Evolutionary conservation across 2,113 vertebrate genomes (phyloP).

Genomic region (Sitta europaea): DNA sequence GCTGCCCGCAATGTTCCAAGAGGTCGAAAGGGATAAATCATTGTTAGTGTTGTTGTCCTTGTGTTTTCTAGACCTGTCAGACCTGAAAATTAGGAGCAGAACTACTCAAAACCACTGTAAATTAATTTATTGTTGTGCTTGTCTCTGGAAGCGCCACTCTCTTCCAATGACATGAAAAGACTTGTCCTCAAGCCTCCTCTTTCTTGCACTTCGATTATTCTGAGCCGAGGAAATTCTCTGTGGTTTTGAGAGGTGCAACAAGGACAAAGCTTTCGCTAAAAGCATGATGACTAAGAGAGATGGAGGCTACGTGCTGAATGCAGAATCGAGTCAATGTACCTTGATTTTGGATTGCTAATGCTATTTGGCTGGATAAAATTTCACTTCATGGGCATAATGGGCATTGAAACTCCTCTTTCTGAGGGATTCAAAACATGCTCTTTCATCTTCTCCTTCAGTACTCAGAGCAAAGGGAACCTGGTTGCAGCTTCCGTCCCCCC

Average conservation of each 20-base stretch:
- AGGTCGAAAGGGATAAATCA: neutral
- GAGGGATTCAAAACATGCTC: neutral
- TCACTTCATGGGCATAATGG: neutral
- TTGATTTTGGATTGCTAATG: constrained; percentile 29
- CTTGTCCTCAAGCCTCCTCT: neutral
- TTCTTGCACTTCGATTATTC: neutral
- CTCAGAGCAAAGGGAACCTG: neutral
- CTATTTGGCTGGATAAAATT: constrained; percentile 16
- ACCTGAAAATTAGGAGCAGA: constrained; percentile 6
- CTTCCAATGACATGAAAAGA: neutral
- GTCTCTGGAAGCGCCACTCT: neutral
- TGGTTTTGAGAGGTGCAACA: constrained; percentile 12
- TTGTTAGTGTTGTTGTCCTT: neutral
- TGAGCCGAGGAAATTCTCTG: constrained; percentile 8
- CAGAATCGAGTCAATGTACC: neutral
- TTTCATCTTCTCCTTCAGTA: neutral
- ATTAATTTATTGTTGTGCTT: neutral
- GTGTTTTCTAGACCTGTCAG: neutral
- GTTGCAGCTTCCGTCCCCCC: neutral
- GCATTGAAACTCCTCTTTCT: neutral
- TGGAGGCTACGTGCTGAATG: constrained; percentile 3
- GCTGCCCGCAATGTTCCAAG: neutral
- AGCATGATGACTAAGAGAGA: constrained; percentile 23
- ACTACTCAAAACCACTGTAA: neutral
- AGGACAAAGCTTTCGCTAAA: constrained; percentile 10